phyloP scores from a whole-genome alignment of 2,113 vertebrate genomes.

The Tragelaphus strepsiceros region DNA sequence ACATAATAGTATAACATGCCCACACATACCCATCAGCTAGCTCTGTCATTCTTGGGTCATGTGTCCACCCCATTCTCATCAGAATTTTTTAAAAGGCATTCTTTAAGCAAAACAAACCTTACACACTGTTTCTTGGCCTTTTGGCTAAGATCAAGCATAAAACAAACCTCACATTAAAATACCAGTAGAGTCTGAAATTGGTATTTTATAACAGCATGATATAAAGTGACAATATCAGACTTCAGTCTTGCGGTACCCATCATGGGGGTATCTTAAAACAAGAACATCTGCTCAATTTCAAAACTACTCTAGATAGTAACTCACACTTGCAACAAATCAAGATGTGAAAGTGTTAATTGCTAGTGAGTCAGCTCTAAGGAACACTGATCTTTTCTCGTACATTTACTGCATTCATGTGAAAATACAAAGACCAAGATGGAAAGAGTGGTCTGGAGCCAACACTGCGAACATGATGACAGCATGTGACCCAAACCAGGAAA shows the following conservation, averaged over 20 bases:
- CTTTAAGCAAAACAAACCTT: background rate
- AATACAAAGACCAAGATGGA: background rate
- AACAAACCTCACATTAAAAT: background rate
- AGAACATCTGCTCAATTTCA: slow-evolving; percentile 16
- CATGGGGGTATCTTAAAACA: background rate
- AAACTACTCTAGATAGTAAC: slow-evolving; percentile 28
- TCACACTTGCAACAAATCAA: background rate
- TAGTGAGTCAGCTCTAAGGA: slow-evolving; percentile 25
- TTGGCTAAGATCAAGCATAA: background rate
- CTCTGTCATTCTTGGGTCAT: background rate
- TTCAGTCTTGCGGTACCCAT: background rate
- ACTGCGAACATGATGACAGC: background rate
- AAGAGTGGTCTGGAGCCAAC: background rate
- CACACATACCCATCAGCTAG: background rate
- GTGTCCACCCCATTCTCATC: background rate
- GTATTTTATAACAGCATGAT: background rate
- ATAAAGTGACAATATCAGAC: background rate
- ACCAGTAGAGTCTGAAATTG: background rate
- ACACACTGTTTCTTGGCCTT: background rate
- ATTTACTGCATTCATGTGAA: background rate
- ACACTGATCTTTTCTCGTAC: background rate
- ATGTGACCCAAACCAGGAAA: background rate
- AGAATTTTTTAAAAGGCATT: background rate
- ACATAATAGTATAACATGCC: background rate
- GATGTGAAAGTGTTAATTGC: background rate